Conservation (phyloP, 1,140 invertebrate species). For the Calosoma granatense region DNA sequence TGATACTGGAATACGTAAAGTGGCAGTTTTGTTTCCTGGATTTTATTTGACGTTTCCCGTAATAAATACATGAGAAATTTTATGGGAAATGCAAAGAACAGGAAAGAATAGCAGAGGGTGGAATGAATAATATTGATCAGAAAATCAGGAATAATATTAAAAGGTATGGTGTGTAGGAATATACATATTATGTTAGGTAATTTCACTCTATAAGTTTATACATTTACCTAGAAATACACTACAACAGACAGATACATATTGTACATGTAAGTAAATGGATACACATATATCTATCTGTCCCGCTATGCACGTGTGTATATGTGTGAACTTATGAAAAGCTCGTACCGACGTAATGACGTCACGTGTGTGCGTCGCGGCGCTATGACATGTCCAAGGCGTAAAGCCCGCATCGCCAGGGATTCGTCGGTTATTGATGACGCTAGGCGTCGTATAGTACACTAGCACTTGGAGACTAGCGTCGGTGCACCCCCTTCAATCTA, state of each 20-base stretch:
- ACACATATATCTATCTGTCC: not conserved
- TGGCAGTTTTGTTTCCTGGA: not conserved
- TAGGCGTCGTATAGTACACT: not conserved
- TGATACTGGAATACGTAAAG: not conserved
- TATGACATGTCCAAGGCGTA: slow-evolving; percentile 5
- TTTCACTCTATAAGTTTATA: no score
- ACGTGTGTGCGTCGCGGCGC: not conserved
- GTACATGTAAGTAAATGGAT: not conserved
- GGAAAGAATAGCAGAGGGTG: not conserved
- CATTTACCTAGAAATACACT: no score
- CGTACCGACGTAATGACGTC: not conserved
- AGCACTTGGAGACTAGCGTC: not conserved
- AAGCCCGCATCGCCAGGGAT: slow-evolving; percentile 5
- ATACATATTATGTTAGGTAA: no score
- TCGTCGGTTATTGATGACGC: slow-evolving; percentile 8
- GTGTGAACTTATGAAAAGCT: not conserved
- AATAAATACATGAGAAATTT: slow-evolving; percentile 7
- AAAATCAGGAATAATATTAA: no score
- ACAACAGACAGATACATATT: not conserved
- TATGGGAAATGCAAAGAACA: no score
- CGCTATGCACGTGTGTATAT: not conserved
- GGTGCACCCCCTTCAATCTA: not conserved
- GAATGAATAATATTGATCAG: not conserved
- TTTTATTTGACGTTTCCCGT: slow-evolving; percentile 3
- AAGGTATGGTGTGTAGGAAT: no score